Evolutionary conservation across 2,888 invertebrate species (phyloP).

Genomic region (Andrena trimmerana): DNA sequence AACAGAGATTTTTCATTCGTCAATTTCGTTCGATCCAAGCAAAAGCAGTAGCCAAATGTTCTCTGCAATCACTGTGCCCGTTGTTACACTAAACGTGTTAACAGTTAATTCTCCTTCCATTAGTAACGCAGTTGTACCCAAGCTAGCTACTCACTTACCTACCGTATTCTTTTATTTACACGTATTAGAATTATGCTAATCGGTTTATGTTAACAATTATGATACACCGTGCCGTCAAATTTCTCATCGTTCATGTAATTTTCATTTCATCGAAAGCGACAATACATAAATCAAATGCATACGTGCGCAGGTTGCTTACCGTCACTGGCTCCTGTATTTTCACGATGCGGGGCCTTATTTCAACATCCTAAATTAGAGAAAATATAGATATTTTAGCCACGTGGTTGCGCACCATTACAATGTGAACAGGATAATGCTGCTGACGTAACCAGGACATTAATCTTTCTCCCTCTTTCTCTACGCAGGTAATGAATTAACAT

Average conservation of each 20-base stretch:
- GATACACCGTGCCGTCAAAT: not conserved
- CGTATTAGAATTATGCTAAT: not conserved
- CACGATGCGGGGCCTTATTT: conserved; percentile 74
- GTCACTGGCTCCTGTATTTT: conserved; percentile 76
- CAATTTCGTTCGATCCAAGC: conserved; percentile 11
- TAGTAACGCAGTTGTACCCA: not conserved
- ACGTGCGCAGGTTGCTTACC: conserved; percentile 72
- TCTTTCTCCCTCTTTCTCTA: conserved; percentile 65
- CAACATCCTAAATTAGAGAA: conserved; percentile 77
- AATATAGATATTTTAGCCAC: conserved; percentile 61
- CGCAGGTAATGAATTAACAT: conserved; percentile 21
- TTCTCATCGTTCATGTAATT: not conserved
- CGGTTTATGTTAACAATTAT: too few species aligned
- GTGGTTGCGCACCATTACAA: conserved; percentile 39
- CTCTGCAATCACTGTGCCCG: not conserved
- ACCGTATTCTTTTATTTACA: not conserved
- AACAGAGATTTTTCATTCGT: not conserved
- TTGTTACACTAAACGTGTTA: conserved; percentile 28
- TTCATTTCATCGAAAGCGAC: not conserved
- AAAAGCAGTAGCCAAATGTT: conserved; percentile 19
- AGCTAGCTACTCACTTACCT: conserved; percentile 13
- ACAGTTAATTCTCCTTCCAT: not conserved
- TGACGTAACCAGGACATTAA: conserved; percentile 49
- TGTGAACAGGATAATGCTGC: conserved; percentile 51
- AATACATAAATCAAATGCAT: conserved; percentile 13